These are phyloP conservation scores for Scaeva pyrastri DNA, from an alignment of 2,888 invertebrate species.

Conservation along the genomic window DNA sequence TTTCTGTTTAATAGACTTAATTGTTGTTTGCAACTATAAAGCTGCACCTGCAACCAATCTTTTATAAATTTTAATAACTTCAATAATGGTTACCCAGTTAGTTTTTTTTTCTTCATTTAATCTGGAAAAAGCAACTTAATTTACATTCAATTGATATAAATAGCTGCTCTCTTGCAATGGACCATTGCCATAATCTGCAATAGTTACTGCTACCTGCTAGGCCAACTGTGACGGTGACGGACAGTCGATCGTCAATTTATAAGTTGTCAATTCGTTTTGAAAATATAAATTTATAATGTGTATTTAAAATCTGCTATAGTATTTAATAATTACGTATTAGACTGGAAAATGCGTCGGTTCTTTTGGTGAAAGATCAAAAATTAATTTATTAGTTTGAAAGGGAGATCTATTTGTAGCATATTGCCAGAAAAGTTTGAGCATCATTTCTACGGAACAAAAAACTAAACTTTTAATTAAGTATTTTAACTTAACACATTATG, in stretches of 20 bases:
- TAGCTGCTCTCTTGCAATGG: background rate
- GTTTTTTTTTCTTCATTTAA: background rate
- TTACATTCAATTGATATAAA: constrained; percentile 20
- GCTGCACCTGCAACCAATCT: constrained; percentile 11
- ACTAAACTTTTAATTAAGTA: no score
- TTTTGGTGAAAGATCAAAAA: no score
- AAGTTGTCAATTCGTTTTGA: background rate
- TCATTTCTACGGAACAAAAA: no score
- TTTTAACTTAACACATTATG: no score
- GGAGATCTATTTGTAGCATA: no score
- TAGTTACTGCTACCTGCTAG: background rate
- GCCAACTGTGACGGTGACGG: constrained; percentile 4
- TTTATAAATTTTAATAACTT: constrained; percentile 12
- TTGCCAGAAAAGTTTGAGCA: no score
- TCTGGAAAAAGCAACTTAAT: constrained; percentile 6
- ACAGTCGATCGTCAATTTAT: background rate
- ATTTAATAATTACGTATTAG: no score
- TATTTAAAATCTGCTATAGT: no score
- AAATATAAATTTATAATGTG: background rate
- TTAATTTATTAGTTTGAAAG: no score
- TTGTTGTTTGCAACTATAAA: background rate
- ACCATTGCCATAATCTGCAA: background rate
- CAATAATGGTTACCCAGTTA: background rate
- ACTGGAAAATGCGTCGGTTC: no score
- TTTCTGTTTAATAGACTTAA: no score